phyloP scores from a whole-genome alignment of 2,113 vertebrate species.

The Bagarius yarrelli region DNA sequence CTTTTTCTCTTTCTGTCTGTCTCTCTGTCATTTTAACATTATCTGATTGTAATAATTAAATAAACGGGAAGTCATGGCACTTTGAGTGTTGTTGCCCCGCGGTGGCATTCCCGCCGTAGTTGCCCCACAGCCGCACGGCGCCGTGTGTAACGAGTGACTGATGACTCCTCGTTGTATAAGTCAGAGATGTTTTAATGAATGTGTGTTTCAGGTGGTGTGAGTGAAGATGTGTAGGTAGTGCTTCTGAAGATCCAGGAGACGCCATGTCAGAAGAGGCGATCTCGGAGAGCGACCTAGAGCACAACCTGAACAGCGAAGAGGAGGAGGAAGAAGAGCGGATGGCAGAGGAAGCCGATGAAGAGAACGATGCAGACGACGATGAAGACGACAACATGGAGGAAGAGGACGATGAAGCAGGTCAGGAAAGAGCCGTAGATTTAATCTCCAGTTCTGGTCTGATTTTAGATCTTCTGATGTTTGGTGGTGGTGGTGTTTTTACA shows the following conservation, averaged over 20 bases:
- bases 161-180: no score
- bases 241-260: constrained; percentile 78
- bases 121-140: no score
- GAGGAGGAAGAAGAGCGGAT: constrained; percentile 88
- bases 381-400: constrained; percentile 71
- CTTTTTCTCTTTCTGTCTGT: no score
- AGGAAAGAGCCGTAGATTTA: background rate
- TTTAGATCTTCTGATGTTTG: background rate
- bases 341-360: constrained; percentile 84
- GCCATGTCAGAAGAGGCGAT: constrained; percentile 97
- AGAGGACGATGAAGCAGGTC: constrained; percentile 59
- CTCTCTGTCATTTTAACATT: no score
- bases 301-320: constrained; percentile 91
- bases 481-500: constrained; percentile 54
- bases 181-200: no score
- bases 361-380: constrained; percentile 81
- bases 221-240: constrained; percentile 92
- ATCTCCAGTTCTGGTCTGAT: background rate
- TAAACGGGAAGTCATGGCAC: no score
- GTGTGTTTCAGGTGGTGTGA: constrained; percentile 52
- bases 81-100: no score
- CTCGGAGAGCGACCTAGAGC: constrained; percentile 97
- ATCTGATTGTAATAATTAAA: no score
- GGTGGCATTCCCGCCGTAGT: no score
- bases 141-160: no score